Percentiles rank a stretch among this genome's conserved stretches.
phyloP scores from a whole-genome alignment of 2,797 vertebrate genomes.

The Spinus olivaceus region DNA sequence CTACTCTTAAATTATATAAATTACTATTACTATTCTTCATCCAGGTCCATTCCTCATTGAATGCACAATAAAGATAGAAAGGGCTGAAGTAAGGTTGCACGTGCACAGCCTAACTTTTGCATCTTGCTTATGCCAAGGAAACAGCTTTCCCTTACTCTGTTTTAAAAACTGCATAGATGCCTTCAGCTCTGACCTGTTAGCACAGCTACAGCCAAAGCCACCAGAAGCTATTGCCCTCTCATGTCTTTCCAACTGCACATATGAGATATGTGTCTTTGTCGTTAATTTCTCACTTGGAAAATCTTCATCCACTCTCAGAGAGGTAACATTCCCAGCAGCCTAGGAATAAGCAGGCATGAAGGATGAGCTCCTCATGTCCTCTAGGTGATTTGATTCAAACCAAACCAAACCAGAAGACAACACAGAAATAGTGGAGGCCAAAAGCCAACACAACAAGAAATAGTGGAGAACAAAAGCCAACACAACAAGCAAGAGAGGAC shows the following conservation, averaged over 20 bases:
- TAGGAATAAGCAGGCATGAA: neutral
- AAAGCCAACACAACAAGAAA: neutral
- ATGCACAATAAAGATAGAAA: neutral
- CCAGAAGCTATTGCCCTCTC: neutral
- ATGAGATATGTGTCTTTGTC: neutral
- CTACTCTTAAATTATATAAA: neutral
- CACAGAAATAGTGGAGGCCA: too few relatives aligned
- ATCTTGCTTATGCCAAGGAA: neutral
- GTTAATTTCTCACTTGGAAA: neutral
- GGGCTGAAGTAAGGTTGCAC: neutral
- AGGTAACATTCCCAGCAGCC: neutral
- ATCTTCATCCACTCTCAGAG: neutral
- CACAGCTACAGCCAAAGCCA: neutral
- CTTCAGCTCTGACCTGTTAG: neutral
- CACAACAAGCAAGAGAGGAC: neutral
- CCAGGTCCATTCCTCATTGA: neutral
- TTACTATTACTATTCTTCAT: neutral
- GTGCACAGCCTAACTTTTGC: neutral
- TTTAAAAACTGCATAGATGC: neutral
- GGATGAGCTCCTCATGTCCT: neutral
- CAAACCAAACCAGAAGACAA: neutral
- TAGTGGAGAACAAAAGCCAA: neutral
- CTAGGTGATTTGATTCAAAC: neutral
- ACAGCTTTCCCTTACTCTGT: neutral
- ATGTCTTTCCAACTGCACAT: neutral